Evolutionary conservation across 2,888 invertebrate genomes (phyloP), one percentile per base, ranked within the genome.

Genomic region (Oscheius sp.): DNA sequence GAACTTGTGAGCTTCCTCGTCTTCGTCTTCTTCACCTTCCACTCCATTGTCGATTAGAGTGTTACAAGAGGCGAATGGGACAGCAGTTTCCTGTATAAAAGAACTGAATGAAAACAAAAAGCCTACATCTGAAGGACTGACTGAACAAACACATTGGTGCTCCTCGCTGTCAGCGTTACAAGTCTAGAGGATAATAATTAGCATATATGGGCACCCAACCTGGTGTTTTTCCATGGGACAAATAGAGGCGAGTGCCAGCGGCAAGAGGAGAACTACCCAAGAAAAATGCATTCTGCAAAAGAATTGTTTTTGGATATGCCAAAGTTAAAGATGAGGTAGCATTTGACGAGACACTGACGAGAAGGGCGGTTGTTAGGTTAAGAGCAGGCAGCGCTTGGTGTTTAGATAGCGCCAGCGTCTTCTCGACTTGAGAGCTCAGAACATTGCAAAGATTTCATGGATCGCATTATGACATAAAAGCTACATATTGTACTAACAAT

Each of bases 11-110:
- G 57, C 66, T 45, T 82, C 75, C 47, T 68, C 56, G 12, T 77
- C 75, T 24, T 59, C n/a, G 14, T 49, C 62, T 14, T 30, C 28
- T 5, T 56, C 32, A 41, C 41, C 20, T 4, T 41, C 41, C 4
- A 4, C 41, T 41, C 41, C 41, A 22, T 71, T 59, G 6, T 74
- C 59, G 30, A 82, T 74, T 14, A 82, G 36, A 2, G 59, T 24
- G 38, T 77, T 81, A 69, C 82, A 82, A 6, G 79, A 79, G 9
- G 70, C 33, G 36, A 70, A 73, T 20, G 81, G 81, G 1, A 73
- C 77, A 30, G 77, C 54, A 20, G 17, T 64, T 38, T 74, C 80
- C 80, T 63, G 65, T 49, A 67, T 41, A 17, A 26, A 12, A 3
- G 2, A 9, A 28, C 5, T 41, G 20, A 24, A 17, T 2, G 20